Base-by-base conservation (phyloP, 1,140 invertebrate species). In the Megalonaias nervosa region DNA sequence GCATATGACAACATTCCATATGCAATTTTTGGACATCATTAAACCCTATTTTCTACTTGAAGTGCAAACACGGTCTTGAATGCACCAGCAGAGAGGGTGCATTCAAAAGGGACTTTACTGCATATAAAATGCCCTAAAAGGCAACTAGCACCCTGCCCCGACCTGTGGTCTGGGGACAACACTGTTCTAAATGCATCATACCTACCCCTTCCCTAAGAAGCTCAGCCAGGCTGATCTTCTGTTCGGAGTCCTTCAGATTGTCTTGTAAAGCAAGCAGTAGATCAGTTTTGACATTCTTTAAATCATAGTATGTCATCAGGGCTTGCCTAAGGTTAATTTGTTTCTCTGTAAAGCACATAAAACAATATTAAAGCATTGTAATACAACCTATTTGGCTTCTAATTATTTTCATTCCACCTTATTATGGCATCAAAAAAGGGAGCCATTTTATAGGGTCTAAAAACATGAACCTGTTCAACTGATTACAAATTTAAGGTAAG, bases 271-370 rank as follows among this genome's bases (percentile, higher is more conserved):
- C 3, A 26, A 68, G 23, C 6, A 82, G 55, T 14, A 82, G 58
- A 13, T 82, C 85, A 96, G 97, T 58, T 80, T 92, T 97, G 31
- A 96, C 96, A 0, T 93, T 94, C 61, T 95, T 97, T 83, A 95
- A 97, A 70, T 95, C 95, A 1, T 93, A 94, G n/a, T 93, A 95
- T 87, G 94, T 97, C n/a, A 93, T 94, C 78, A 92, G 94, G 79
- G 94, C 95, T 77, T 19, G 38, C 38, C 38, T 48, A 48, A 48
- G 38, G 6, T 48, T 48, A 48, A 48, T 48, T 48, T 48, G 38
- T 48, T 48, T 11, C 38, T 48, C 38, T 48, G 38, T 6, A 48
- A 48, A 48, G 38, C 38, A 48, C 38, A 48, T 48, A 48, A 11
- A 9, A 48, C 6, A 11, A 11, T 9, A 48, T 48, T 1, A 9